These are phyloP conservation scores for Microcebus lehilahytsara DNA, from an alignment of 2,113 vertebrate genomes.

Conservation along the genomic window DNA sequence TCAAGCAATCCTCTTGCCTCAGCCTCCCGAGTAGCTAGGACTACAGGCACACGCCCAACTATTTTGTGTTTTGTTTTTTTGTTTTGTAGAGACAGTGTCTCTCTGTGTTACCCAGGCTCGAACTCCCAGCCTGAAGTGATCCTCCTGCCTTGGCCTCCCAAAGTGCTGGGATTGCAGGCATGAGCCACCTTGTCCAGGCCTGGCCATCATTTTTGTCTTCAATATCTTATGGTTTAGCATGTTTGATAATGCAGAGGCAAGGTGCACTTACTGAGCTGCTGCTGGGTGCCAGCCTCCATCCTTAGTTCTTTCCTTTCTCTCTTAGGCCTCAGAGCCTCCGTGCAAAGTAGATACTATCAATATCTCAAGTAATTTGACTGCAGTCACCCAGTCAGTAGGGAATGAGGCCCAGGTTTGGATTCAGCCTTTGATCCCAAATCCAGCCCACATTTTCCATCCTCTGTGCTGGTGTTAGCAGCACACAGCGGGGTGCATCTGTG, in stretches of 20 bases:
- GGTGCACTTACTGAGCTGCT: neutral
- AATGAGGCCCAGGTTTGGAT: neutral
- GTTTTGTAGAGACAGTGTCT: too few relatives aligned
- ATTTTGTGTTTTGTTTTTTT: too few relatives aligned
- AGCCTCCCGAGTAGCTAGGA: too few relatives aligned
- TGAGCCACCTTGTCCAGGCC: too few relatives aligned
- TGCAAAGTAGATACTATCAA: neutral
- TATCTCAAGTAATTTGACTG: neutral
- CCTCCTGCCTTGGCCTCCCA: too few relatives aligned
- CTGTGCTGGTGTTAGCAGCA: neutral
- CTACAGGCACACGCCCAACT: too few relatives aligned
- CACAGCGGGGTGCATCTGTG: rapidly evolving
- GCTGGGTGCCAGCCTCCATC: neutral
- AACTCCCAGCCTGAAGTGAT: too few relatives aligned
- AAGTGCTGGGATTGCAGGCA: too few relatives aligned
- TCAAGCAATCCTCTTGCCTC: too few relatives aligned
- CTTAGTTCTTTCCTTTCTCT: neutral
- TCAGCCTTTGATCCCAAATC: neutral
- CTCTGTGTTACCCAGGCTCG: too few relatives aligned
- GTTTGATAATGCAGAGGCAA: neutral
- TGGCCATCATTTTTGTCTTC: neutral
- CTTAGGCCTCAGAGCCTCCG: neutral
- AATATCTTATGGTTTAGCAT: neutral
- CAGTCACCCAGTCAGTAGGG: neutral
- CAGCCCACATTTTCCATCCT: neutral